These are phyloP conservation scores for Helobdella robusta DNA, from an alignment of 2,888 invertebrate species.

Conservation along the genomic window DNA sequence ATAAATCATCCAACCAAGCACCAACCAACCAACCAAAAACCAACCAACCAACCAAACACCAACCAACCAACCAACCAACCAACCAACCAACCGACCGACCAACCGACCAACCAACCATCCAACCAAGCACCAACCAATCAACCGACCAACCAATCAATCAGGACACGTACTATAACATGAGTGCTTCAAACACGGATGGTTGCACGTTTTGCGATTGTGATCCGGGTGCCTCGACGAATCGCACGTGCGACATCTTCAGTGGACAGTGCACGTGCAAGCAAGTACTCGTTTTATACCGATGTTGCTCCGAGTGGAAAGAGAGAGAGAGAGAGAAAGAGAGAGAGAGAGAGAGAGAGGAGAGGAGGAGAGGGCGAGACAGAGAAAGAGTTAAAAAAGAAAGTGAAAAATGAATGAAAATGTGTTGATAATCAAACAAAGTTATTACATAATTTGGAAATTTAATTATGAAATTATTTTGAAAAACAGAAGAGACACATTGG, in stretches of 20 bases:
- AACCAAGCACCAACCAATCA: too few relatives aligned
- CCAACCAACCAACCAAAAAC: too few relatives aligned
- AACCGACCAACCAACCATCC: too few relatives aligned
- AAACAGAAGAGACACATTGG: constrained; percentile 26
- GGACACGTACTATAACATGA: constrained; percentile 32
- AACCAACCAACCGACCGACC: too few relatives aligned
- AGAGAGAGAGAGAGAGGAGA: not conserved
- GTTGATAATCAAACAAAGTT: not conserved
- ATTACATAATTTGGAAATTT: not conserved
- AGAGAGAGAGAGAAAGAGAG: not conserved
- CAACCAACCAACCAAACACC: too few relatives aligned
- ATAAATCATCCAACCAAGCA: too few relatives aligned
- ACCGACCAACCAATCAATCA: too few relatives aligned
- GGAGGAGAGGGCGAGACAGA: not conserved
- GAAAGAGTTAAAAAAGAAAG: not conserved
- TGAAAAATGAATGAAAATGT: not conserved
- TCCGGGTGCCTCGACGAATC: constrained; percentile 33
- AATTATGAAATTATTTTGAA: not conserved
- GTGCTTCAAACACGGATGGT: constrained; percentile 34
- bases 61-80: too few relatives aligned
- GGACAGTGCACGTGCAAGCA: constrained; percentile 36
- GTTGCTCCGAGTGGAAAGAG: too few relatives aligned
- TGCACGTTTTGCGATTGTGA: constrained; percentile 38
- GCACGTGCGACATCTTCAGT: constrained; percentile 31
- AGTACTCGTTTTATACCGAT: not conserved